These are phyloP conservation scores for Pteropus rufus DNA, from an alignment of 2,797 vertebrate species.

Conservation along the genomic window DNA sequence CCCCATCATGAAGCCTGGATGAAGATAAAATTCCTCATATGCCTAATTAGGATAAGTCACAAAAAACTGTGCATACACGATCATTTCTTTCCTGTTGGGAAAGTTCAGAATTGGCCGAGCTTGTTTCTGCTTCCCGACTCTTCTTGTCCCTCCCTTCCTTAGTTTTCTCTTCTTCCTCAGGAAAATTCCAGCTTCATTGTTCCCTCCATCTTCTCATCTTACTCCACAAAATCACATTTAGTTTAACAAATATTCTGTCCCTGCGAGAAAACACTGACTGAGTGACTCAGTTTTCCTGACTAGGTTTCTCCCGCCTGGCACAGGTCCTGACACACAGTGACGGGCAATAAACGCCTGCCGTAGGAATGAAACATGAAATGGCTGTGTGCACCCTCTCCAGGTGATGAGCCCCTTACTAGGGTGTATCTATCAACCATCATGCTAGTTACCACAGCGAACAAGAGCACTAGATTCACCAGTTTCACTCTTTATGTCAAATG, in stretches of 20 bases:
- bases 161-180: not conserved
- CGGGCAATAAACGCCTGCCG: too few relatives aligned
- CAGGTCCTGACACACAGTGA: not conserved
- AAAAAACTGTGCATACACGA: not conserved
- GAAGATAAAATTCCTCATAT: constrained; percentile 24
- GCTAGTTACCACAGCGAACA: not conserved
- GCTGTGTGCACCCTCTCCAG: not conserved
- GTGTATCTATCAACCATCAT: not conserved
- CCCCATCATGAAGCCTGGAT: not conserved
- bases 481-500: not conserved
- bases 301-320: not conserved
- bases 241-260: not conserved
- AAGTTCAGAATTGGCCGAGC: not conserved
- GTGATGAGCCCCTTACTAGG: not conserved
- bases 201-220: not conserved
- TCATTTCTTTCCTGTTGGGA: not conserved
- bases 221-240: not conserved
- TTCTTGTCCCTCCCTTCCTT: not conserved
- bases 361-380: not conserved
- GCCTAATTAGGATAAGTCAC: not conserved
- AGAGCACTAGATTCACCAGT: not conserved
- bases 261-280: not conserved
- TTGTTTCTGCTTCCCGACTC: not conserved
- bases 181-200: not conserved
- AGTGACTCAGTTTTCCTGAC: not conserved